These are phyloP conservation scores for Collichthys lucidus DNA, from an alignment of 2,113 vertebrate genomes.

Conservation along the genomic window DNA sequence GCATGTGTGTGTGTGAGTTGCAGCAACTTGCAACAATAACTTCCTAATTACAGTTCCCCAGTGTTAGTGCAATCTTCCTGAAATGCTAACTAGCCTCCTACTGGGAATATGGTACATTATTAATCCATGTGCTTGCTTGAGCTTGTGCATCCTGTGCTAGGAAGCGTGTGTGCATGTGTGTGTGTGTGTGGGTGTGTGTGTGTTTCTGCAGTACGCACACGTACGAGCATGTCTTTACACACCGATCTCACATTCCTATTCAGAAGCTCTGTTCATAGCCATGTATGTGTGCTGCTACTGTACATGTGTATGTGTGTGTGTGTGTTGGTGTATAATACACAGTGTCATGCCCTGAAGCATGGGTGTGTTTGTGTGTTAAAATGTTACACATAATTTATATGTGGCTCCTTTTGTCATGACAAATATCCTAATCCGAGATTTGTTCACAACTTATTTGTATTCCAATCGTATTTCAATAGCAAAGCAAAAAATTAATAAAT, in stretches of 20 bases:
- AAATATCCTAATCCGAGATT: slow-evolving; percentile 11
- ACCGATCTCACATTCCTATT: neutral
- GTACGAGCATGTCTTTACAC: neutral
- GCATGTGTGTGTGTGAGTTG: slow-evolving; percentile 6
- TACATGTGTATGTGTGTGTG: too few species aligned
- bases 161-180: slow-evolving; percentile 42
- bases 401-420: neutral
- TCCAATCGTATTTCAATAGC: slow-evolving; percentile 20
- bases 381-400: neutral
- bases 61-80: slow-evolving; percentile 75
- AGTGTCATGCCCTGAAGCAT: neutral
- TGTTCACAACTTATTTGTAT: slow-evolving; percentile 29
- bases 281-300: neutral
- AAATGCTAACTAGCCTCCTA: slow-evolving; percentile 76
- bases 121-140: slow-evolving; percentile 67
- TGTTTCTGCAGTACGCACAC: slow-evolving; percentile 10
- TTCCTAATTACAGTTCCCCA: slow-evolving; percentile 75
- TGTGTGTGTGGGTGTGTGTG: slow-evolving; percentile 10
- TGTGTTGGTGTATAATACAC: neutral
- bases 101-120: slow-evolving; percentile 75
- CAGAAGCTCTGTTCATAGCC: neutral
- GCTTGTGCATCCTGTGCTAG: slow-evolving; percentile 29
- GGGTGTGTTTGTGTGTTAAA: neutral
- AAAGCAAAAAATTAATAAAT: slow-evolving; percentile 22
- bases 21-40: slow-evolving; percentile 73